Conservation (phyloP, 2,888 invertebrate genomes). For the Luffia ferchaultella region DNA sequence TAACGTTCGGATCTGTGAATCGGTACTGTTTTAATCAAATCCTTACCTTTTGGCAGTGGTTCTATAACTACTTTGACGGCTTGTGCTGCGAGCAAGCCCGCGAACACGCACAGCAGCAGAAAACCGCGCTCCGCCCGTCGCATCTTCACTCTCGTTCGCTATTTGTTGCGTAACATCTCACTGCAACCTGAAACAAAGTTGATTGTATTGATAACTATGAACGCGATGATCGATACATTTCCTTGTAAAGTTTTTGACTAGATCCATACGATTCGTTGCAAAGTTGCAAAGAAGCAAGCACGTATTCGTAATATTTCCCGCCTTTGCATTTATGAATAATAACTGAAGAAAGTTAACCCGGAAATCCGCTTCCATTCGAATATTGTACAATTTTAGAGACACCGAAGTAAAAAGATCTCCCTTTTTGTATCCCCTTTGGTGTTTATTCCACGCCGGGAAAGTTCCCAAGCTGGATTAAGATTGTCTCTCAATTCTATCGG, state of each 20-base stretch:
- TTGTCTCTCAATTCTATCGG: slow-evolving; percentile 22
- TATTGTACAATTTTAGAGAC: slow-evolving; percentile 50
- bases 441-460: slow-evolving; percentile 33
- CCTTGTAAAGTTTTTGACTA: not conserved
- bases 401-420: slow-evolving; percentile 32
- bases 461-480: slow-evolving; percentile 33
- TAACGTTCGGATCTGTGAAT: too few relatives aligned
- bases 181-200: slow-evolving; percentile 9
- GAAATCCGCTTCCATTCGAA: slow-evolving; percentile 48
- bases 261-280: not conserved
- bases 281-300: slow-evolving; percentile 19
- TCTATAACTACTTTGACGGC: slow-evolving; percentile 59
- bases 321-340: slow-evolving; percentile 63
- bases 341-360: slow-evolving; percentile 53
- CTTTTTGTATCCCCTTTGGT: slow-evolving; percentile 19
- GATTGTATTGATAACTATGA: not conserved
- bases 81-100: slow-evolving; percentile 35
- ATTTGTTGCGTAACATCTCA: slow-evolving; percentile 25
- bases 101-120: not conserved
- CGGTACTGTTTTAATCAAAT: too few relatives aligned
- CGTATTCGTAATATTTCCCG: slow-evolving; percentile 37
- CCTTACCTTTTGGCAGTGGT: slow-evolving; percentile 61
- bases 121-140: not conserved
- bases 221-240: not conserved
- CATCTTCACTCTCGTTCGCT: not conserved